phyloP scores from a whole-genome alignment of 2,113 vertebrate genomes.

The Oncorhynchus gorbuscha region DNA sequence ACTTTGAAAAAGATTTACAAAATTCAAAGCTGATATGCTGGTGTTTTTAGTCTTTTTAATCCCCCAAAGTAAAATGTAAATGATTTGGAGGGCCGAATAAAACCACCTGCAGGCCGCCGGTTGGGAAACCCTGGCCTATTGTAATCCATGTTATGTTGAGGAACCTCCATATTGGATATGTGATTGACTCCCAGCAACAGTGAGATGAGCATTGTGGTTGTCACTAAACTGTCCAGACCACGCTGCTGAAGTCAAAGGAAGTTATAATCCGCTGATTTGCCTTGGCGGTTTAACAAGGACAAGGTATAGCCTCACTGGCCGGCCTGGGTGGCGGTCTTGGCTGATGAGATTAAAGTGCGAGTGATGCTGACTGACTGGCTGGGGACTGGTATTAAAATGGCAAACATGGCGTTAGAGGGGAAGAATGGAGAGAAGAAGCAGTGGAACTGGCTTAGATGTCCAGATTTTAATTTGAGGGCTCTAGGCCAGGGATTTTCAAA shows the following conservation, averaged over 20 bases:
- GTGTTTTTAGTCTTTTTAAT: no score
- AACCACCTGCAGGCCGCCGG: no score
- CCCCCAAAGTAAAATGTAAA: no score
- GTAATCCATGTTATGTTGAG: background rate
- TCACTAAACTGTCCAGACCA: conserved; percentile 21
- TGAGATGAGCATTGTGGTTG: conserved; percentile 17
- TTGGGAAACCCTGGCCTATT: no score
- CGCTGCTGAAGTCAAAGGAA: conserved; percentile 29
- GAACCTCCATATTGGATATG: background rate
- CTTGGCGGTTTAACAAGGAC: conserved; percentile 30
- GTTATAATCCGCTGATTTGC: conserved; percentile 38
- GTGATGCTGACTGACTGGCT: conserved; percentile 5
- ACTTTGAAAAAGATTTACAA: no score
- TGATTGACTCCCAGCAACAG: background rate
- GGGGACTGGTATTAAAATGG: conserved; percentile 12
- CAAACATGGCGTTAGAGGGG: background rate
- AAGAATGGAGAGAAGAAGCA: no score
- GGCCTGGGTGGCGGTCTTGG: background rate
- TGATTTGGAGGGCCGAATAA: no score
- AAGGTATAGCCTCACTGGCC: conserved; percentile 27
- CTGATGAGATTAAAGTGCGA: conserved; percentile 40
- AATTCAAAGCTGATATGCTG: no score
- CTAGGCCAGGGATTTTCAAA: no score
- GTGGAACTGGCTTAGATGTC: no score
- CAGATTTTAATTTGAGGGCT: no score